Conservation (phyloP, 2,113 vertebrate species). For the Gadus macrocephalus region DNA sequence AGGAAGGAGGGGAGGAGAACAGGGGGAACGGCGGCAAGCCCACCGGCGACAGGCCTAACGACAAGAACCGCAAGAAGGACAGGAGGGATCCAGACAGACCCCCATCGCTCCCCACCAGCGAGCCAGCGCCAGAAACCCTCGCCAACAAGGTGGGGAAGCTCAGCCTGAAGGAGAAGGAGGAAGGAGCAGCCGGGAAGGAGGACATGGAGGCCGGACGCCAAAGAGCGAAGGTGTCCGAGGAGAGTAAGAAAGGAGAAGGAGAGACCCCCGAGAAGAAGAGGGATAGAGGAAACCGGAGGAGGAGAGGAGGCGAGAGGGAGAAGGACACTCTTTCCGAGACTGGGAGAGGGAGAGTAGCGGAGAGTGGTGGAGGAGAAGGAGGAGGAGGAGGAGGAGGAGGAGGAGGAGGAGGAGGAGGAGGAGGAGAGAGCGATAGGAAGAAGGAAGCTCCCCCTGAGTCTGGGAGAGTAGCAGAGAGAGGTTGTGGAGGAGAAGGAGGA, state of each 20-base stretch:
- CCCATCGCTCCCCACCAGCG: constrained; percentile 26
- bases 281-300: constrained; percentile 53
- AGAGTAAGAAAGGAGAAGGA: constrained; percentile 54
- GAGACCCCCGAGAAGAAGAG: constrained; percentile 46
- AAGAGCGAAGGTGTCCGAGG: constrained; percentile 40
- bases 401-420: too few relatives aligned
- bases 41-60: constrained; percentile 32
- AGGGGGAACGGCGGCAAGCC: constrained; percentile 41
- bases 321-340: constrained; percentile 48
- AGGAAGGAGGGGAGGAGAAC: constrained; percentile 31
- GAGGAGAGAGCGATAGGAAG: constrained; percentile 54
- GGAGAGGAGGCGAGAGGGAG: constrained; percentile 50
- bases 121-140: constrained; percentile 65
- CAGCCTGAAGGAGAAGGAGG: constrained; percentile 60
- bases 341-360: constrained; percentile 51
- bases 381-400: too few relatives aligned
- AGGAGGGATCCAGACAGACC: constrained; percentile 24
- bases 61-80: constrained; percentile 36
- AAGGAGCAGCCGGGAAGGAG: constrained; percentile 19
- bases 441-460: constrained; percentile 47
- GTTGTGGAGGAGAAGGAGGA: constrained; percentile 28
- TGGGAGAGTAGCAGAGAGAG: constrained; percentile 43
- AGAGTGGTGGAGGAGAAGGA: constrained; percentile 24
- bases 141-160: constrained; percentile 74
- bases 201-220: constrained; percentile 32